Conservation (phyloP, 2,797 vertebrate species). For the Darevskia mixta region DNA sequence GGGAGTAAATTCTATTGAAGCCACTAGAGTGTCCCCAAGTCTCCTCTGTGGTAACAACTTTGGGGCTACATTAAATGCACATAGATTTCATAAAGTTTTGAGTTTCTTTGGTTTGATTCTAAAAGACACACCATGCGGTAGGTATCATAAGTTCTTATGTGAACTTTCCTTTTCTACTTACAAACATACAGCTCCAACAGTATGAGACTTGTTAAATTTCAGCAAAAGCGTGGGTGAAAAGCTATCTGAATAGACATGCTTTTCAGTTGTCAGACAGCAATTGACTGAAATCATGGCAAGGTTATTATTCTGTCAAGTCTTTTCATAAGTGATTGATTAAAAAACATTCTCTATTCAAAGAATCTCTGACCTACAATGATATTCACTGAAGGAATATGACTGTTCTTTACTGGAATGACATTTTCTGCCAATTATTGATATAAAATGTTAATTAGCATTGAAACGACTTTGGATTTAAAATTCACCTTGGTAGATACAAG, state of each 20-base stretch:
- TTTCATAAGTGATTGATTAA: constrained; percentile 62
- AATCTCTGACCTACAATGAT: constrained; percentile 51
- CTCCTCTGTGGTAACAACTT: background rate
- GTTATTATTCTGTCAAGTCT: constrained; percentile 67
- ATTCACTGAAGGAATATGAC: constrained; percentile 34
- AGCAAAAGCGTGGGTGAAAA: constrained; percentile 56
- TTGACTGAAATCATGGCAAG: constrained; percentile 60
- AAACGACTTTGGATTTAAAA: constrained; percentile 41
- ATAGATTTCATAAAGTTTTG: constrained; percentile 38
- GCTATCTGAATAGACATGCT: constrained; percentile 60
- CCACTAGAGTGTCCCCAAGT: background rate
- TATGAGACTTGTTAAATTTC: constrained; percentile 49
- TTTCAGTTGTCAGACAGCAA: constrained; percentile 66
- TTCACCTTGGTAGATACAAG: constrained; percentile 32
- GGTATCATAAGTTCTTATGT: constrained; percentile 39
- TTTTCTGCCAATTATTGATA: constrained; percentile 31
- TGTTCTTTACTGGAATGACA: constrained; percentile 41
- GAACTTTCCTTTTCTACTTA: constrained; percentile 52
- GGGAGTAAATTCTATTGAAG: background rate
- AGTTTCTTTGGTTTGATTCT: constrained; percentile 38
- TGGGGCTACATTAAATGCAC: background rate
- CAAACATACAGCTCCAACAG: constrained; percentile 53
- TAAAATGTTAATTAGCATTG: constrained; percentile 27
- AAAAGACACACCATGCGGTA: constrained; percentile 50
- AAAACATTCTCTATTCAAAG: constrained; percentile 51